Evolutionary conservation across 1,140 invertebrate genomes (phyloP).

Genomic region (Bombus sibiricus): DNA sequence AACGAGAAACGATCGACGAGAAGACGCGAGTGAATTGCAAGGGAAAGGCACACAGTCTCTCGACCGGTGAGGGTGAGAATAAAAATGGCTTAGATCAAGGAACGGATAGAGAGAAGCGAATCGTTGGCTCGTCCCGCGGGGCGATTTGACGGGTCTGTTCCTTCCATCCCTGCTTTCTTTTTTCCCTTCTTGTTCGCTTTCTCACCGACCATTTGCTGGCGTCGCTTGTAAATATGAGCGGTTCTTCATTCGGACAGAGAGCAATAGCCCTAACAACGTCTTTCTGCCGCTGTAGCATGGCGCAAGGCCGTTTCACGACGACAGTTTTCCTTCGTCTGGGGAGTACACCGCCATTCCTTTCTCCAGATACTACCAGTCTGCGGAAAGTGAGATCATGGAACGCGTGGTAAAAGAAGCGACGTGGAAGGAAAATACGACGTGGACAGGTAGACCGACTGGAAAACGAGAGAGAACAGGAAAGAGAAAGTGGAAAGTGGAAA

Average conservation of each 20-base stretch:
- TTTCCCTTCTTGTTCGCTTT: conserved; percentile 30
- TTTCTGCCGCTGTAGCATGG: conserved; percentile 62
- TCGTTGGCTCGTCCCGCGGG: conserved; percentile 63
- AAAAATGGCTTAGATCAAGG: conserved; percentile 69
- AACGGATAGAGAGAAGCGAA: conserved; percentile 65
- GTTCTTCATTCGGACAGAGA: conserved; percentile 77
- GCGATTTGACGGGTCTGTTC: conserved; percentile 68
- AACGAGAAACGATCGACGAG: conserved; percentile 61
- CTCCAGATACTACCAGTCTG: conserved; percentile 40
- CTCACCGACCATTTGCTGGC: conserved; percentile 69
- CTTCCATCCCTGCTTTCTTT: not conserved
- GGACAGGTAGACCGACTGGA: not conserved
- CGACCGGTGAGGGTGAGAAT: conserved; percentile 48
- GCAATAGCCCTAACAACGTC: conserved; percentile 76
- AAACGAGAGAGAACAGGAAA: not conserved
- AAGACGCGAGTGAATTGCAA: conserved; percentile 58
- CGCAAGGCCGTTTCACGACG: conserved; percentile 55
- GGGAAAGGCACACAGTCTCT: conserved; percentile 39
- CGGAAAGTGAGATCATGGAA: conserved; percentile 38
- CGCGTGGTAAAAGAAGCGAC: conserved; percentile 31
- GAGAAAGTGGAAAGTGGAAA: not conserved
- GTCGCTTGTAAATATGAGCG: conserved; percentile 78
- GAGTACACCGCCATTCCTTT: conserved; percentile 58
- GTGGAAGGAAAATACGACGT: conserved; percentile 33
- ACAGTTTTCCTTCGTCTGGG: conserved; percentile 58